phyloP scores from a whole-genome alignment of 1,140 invertebrate genomes.

The Heliconius melpomene region DNA sequence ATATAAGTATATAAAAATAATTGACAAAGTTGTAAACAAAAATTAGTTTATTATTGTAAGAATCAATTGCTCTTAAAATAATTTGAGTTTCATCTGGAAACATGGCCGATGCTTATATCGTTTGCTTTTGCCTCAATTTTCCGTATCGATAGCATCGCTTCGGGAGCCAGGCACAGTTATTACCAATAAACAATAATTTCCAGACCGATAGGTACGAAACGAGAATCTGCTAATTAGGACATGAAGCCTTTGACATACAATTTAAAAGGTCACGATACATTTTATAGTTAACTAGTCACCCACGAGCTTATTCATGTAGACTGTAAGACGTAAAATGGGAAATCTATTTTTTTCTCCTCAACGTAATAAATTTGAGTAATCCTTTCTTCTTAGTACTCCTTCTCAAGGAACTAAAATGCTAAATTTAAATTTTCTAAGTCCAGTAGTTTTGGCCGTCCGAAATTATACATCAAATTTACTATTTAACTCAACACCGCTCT shows the following conservation, averaged over 20 bases:
- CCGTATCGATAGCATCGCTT: slow-evolving; percentile 58
- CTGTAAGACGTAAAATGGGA: no score
- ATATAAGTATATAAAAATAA: background rate
- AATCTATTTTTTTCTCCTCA: no score
- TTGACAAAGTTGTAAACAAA: background rate
- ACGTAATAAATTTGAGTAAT: no score
- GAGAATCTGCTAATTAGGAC: slow-evolving; percentile 77
- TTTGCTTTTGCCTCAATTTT: slow-evolving; percentile 76
- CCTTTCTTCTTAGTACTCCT: no score
- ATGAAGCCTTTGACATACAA: slow-evolving; percentile 72
- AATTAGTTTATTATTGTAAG: background rate
- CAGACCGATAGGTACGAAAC: slow-evolving; percentile 56
- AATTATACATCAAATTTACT: no score
- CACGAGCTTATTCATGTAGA: no score
- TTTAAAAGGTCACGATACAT: slow-evolving; percentile 68
- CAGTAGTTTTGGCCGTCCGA: no score
- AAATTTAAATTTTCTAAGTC: no score
- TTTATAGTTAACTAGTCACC: background rate
- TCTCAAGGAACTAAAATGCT: no score
- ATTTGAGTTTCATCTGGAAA: slow-evolving; percentile 45
- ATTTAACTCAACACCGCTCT: no score
- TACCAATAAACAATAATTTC: slow-evolving; percentile 80
- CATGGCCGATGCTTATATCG: slow-evolving; percentile 45
- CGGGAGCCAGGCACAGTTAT: slow-evolving; percentile 55
- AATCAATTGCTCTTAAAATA: background rate